Evolutionary conservation across 2,797 vertebrate genomes (phyloP), one percentile per base, ranked within the genome.

Genomic region (Acanthis flammea): DNA sequence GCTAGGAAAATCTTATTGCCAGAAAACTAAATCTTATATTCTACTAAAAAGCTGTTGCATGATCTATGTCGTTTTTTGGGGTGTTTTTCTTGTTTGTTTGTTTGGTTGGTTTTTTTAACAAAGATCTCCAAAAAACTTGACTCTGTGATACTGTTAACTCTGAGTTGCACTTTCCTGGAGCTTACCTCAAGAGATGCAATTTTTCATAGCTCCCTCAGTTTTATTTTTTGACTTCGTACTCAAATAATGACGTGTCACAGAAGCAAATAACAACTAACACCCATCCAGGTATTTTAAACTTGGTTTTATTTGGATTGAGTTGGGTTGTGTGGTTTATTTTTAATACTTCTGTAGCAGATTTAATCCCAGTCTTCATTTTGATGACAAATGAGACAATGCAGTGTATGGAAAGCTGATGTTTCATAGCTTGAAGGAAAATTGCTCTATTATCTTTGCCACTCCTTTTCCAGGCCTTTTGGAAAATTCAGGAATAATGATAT

Each of bases 231-330:
- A 58, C 6, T 47, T 57, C 35, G 3, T 44, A n/a, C 7, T 83
- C 13, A 61, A 39, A 35, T 12, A 42, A 19, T 7, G 48, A 51
- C 30, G 1, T 35, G 21, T 9, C 27, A 35, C n/a, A 45, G 45
- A 77, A 47, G 9, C 5, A 68, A n/a, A 33, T 33, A 68, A 35
- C 17, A 68, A 9, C 14, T 53, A 48, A 39, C 24, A 39, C 10
- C 7, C 2, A 47, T 22, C 8, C 39, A 28, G 9, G 3, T 58
- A 45, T 39, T 79, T 78, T 35, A 51, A n/a, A 27, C 5, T 47
- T 31, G 3, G 0, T 12, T 47, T 79, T 14, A 4, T 1, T 71
- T 57, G 4, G 4, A 3, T 57, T 48, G 48, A 7, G 0, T 44
- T 81, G 28, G 1, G 2, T 42, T 57, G 7, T 7, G 1, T 60